Conservation (phyloP, 2,113 vertebrate species). For the Entomyzon cyanotis region DNA sequence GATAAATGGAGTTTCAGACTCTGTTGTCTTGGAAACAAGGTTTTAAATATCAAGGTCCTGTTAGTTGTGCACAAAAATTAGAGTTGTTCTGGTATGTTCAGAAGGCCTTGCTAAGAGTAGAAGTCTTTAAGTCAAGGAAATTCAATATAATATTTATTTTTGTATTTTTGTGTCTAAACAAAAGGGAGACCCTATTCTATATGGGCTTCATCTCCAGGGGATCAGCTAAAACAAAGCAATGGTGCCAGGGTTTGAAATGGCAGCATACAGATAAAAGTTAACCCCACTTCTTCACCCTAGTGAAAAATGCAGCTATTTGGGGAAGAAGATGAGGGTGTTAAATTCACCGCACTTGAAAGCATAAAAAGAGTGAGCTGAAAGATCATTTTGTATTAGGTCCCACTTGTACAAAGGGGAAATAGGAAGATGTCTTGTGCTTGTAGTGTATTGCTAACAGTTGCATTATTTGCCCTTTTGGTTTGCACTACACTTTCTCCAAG, state of each 20-base stretch:
- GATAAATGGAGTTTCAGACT: not conserved
- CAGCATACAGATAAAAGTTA: not conserved
- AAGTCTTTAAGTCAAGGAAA: not conserved
- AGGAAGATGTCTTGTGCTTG: not conserved
- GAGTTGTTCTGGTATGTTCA: not conserved
- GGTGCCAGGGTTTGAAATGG: not conserved
- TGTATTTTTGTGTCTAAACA: not conserved
- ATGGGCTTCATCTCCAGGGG: not conserved
- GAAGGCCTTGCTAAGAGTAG: not conserved
- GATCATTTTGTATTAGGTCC: not conserved
- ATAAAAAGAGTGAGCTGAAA: not conserved
- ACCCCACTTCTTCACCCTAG: not conserved
- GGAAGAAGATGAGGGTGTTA: not conserved
- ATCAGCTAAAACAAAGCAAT: not conserved
- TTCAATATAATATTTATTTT: not conserved
- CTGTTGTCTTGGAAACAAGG: conserved; percentile 35
- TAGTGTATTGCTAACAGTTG: not conserved
- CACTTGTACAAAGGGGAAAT: not conserved
- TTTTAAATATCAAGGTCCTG: conserved; percentile 17
- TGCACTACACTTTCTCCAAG: not conserved
- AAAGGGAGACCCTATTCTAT: not conserved
- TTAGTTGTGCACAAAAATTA: not conserved
- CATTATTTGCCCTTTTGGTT: not conserved
- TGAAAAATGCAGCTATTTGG: not conserved
- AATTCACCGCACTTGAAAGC: not conserved